Conservation (phyloP, 2,113 vertebrate genomes). For the Brienomyrus brachyistius region DNA sequence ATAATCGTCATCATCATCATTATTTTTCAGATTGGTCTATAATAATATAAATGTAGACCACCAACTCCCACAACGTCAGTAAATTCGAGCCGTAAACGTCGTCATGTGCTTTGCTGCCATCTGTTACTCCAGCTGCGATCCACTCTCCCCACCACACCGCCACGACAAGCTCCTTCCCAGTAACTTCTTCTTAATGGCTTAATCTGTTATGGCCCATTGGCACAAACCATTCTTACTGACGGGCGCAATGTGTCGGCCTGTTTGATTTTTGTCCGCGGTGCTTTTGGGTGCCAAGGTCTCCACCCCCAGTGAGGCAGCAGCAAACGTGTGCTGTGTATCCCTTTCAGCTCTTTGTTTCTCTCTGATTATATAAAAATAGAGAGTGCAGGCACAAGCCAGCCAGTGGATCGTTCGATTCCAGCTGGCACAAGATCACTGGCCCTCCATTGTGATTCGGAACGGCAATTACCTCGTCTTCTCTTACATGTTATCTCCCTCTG, state of each 20-base stretch:
- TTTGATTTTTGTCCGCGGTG: not conserved
- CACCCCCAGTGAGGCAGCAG: not conserved
- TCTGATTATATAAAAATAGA: not conserved
- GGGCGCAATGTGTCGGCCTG: not conserved
- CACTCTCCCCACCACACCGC: not conserved
- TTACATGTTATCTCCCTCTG: not conserved
- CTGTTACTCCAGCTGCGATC: not conserved
- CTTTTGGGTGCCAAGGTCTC: not conserved
- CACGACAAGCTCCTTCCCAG: not conserved
- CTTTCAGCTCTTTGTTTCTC: not conserved
- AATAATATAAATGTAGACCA: not conserved
- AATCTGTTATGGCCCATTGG: not conserved
- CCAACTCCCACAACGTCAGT: not conserved
- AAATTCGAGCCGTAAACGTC: not conserved
- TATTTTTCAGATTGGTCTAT: not conserved
- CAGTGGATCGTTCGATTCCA: not conserved
- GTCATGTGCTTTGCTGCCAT: not conserved
- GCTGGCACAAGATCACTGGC: not conserved
- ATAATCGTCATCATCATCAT: not conserved
- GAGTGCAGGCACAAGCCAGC: not conserved
- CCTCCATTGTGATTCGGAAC: not conserved
- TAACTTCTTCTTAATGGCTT: not conserved
- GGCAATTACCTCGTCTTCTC: not conserved
- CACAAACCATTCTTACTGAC: not conserved
- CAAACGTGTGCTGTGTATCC: not conserved